Conservation (phyloP, 30 jellyfish, hydroid and myxozoan genomes). For the Aurelia sp. region DNA sequence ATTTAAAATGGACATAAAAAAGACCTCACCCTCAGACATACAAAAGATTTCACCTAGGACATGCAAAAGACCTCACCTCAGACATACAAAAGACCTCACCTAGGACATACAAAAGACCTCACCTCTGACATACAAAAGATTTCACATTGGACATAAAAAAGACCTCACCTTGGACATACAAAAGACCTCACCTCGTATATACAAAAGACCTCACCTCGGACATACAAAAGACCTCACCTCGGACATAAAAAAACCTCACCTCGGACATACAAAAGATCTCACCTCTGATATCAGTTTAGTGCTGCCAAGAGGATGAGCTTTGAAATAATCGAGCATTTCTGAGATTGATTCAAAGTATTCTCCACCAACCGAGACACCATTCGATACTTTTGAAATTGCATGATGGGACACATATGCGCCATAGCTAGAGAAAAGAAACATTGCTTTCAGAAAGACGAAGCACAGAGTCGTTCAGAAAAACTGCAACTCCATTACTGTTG, state of each 20-base stretch:
- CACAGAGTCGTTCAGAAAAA: no score
- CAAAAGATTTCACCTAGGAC: constrained; percentile 55
- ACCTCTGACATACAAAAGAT: no score
- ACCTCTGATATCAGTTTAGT: constrained; percentile 62
- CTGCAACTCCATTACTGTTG: no score
- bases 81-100: no score
- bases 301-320: constrained; percentile 61
- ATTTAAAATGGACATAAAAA: no score
- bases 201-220: no score
- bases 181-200: constrained; percentile 48
- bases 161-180: no score
- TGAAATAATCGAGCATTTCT: constrained; percentile 60
- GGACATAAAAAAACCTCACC: constrained; percentile 11
- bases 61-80: background rate
- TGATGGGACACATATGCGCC: constrained; percentile 83
- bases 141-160: background rate
- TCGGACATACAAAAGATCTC: constrained; percentile 36
- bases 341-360: constrained; percentile 53
- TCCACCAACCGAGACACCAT: constrained; percentile 70
- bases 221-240: no score
- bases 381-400: constrained; percentile 48
- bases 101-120: background rate
- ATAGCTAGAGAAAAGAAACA: constrained; percentile 20
- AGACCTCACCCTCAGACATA: no score
- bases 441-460: no score